Percentiles rank a stretch among this genome's conserved stretches.
phyloP scores from a whole-genome alignment of 2,113 vertebrate genomes.

The Mastomys coucha region DNA sequence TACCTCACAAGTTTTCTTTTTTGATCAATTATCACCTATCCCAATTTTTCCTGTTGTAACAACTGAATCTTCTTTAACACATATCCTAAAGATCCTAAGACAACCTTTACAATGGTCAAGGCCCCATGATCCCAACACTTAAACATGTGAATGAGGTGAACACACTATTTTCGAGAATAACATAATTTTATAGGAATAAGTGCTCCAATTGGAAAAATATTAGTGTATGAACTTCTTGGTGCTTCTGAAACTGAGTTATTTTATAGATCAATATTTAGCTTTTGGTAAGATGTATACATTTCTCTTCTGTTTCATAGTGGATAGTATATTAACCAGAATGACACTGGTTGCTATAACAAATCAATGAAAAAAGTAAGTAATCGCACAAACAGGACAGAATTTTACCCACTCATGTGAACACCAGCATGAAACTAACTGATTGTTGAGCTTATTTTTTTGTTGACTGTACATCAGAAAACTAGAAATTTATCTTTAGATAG shows the following conservation, averaged over 20 bases:
- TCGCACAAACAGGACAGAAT: neutral
- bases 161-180: neutral
- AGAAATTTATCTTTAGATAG: neutral
- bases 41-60: neutral
- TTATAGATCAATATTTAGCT: conserved; percentile 33
- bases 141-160: neutral
- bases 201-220: neutral
- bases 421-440: neutral
- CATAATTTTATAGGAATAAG: neutral
- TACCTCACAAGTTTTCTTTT: neutral
- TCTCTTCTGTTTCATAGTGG: neutral
- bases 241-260: conserved; percentile 17
- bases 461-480: neutral
- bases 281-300: neutral
- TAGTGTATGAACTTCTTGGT: neutral
- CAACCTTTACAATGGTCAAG: neutral
- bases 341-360: neutral
- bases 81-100: neutral
- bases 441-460: neutral
- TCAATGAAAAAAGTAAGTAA: neutral
- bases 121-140: neutral
- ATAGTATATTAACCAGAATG: neutral
- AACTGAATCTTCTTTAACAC: conserved; percentile 17
- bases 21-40: neutral
- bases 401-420: neutral